Base-by-base conservation (phyloP, 2,797 vertebrate genomes). In the Hafferia zeledoni region DNA sequence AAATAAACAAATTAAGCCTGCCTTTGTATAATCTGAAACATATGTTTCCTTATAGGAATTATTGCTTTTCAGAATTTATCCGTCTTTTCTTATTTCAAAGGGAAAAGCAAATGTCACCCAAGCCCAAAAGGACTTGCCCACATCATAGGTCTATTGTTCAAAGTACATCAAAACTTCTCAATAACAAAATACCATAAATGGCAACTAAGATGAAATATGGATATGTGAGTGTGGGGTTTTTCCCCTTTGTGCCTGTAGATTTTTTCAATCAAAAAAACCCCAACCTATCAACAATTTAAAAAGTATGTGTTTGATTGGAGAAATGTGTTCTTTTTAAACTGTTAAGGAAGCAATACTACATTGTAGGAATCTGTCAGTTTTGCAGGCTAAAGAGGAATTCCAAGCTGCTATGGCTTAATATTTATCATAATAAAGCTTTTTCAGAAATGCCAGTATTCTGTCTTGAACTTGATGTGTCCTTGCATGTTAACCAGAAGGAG, bases 401-500 rank as follows among this genome's bases (percentile, higher is more conserved):
- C 31, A 90, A 79, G 71, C n/a, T 92, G 77, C 92, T 93, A 68
- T 93, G 49, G 49, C 49, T 94, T 95, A 80, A 63, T 82, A 68
- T 53, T 85, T 78, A 31, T 64, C 65, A 78, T 92, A 47, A 52
- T 67, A 94, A 91, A 90, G 9, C 16, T 90, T 93, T 93, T 70
- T 72, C 28, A 94, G 55, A 75, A 90, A 83, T 78, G 23, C 5
- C 31, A 67, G 17, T 77, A 46, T 91, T 85, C 81, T 79, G 11
- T 92, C 75, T 94, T 83, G 59, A 89, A 61, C 63, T 39, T 77
- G 46, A 52, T 43, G 12, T 57, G 18, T 50, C 56, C 3, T 0
- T 72, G 52, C 61, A 57, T 81, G 35, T 46, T 44, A 47, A 49
- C 22, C 35, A 91, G 75, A 87, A 89, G 56, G 46, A 47, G 28